phyloP scores from a whole-genome alignment of 2,888 invertebrate genomes.

The Apodemia duryi region DNA sequence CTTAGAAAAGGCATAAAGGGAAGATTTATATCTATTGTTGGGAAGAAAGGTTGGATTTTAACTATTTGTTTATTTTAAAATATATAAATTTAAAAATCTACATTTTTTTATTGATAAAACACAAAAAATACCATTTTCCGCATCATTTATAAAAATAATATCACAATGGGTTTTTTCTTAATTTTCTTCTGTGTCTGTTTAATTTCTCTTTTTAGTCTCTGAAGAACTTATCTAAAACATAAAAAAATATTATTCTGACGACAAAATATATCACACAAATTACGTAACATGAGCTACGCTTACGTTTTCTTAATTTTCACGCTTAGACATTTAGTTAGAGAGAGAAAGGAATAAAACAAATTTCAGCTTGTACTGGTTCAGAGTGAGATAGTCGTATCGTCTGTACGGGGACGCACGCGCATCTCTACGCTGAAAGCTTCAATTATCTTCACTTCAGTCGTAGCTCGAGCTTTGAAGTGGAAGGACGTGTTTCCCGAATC shows the following conservation, averaged over 20 bases:
- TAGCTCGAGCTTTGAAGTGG: conserved; percentile 51
- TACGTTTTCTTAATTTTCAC: conserved; percentile 65
- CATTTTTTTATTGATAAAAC: too few relatives aligned
- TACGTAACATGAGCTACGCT: conserved; percentile 50
- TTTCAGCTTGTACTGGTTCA: conserved; percentile 19
- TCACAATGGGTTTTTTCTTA: too few relatives aligned
- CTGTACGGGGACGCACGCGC: conserved; percentile 50
- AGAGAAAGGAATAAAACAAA: conserved; percentile 41
- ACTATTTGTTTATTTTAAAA: too few relatives aligned
- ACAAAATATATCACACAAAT: conserved; percentile 62
- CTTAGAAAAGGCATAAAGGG: too few relatives aligned
- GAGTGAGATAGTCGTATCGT: conserved; percentile 44
- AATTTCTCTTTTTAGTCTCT: too few relatives aligned
- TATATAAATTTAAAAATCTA: too few relatives aligned
- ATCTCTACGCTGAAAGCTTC: conserved; percentile 61
- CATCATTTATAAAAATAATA: too few relatives aligned
- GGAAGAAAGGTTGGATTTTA: too few relatives aligned
- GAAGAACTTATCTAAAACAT: conserved; percentile 42
- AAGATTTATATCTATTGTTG: too few relatives aligned
- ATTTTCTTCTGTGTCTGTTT: too few relatives aligned
- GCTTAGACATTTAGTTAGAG: conserved; percentile 43
- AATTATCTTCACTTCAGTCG: conserved; percentile 52
- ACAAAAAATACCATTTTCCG: too few relatives aligned
- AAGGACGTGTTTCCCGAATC: conserved; percentile 39
- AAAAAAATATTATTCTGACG: conserved; percentile 60